These are phyloP conservation scores for Thryonomys swinderianus DNA, from an alignment of 2,113 vertebrate species.

Conservation along the genomic window DNA sequence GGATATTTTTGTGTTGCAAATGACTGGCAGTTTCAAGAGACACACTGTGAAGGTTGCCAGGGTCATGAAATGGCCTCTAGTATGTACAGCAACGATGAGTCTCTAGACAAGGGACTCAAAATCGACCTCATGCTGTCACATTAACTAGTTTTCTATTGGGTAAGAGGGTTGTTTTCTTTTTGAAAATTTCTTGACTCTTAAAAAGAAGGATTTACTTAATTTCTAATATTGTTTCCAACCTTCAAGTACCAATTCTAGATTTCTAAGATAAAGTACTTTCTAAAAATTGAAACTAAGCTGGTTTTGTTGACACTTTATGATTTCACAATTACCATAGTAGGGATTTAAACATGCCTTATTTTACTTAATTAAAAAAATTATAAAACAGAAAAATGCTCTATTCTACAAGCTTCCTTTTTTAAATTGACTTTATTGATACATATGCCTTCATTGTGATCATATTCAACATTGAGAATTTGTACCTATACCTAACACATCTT, in stretches of 20 bases:
- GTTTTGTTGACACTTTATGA: background rate
- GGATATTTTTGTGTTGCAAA: background rate
- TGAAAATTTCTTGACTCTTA: background rate
- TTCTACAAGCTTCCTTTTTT: slow-evolving; percentile 15
- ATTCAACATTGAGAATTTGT: too few relatives aligned
- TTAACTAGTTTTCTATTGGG: background rate
- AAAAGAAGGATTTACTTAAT: background rate
- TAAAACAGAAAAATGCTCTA: background rate
- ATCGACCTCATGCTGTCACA: background rate
- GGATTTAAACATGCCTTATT: background rate
- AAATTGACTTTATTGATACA: too few relatives aligned
- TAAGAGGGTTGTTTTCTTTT: background rate
- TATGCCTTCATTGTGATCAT: too few relatives aligned
- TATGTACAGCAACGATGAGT: background rate
- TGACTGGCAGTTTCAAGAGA: background rate
- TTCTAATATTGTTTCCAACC: background rate
- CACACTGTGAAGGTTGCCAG: background rate
- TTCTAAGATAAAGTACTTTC: slow-evolving; percentile 5
- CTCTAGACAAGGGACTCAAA: background rate
- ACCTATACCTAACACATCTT: too few relatives aligned
- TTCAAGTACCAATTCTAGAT: background rate
- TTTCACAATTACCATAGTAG: background rate
- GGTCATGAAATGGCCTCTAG: background rate
- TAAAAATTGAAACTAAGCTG: background rate
- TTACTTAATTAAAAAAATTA: slow-evolving; percentile 7